These are phyloP conservation scores for Rhingia rostrata DNA, from an alignment of 2,888 invertebrate genomes.

Conservation along the genomic window DNA sequence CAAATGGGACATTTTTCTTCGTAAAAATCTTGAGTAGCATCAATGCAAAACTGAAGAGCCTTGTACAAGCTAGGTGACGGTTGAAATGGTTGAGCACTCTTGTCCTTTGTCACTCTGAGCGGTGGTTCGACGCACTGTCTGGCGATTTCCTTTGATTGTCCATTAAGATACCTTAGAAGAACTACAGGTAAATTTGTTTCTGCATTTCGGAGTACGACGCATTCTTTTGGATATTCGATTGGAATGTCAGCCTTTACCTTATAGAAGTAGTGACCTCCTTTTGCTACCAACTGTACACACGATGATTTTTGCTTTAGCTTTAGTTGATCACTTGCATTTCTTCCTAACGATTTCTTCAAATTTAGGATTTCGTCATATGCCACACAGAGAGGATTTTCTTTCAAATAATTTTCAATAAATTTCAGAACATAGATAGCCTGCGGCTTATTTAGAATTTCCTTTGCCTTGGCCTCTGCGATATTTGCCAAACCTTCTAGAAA, in stretches of 20 bases:
- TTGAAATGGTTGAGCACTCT: slow-evolving; percentile 84
- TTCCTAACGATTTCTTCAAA: slow-evolving; percentile 84
- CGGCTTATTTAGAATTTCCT: slow-evolving; percentile 85
- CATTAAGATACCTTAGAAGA: slow-evolving; percentile 86
- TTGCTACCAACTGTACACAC: slow-evolving; percentile 84
- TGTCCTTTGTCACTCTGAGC: slow-evolving; percentile 83
- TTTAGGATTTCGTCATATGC: slow-evolving; percentile 88
- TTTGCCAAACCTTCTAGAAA: slow-evolving; percentile 86
- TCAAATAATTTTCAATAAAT: slow-evolving; percentile 86
- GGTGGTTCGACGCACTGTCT: slow-evolving; percentile 88
- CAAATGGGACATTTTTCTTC: slow-evolving; percentile 87
- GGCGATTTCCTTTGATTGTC: slow-evolving; percentile 87
- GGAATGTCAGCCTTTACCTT: slow-evolving; percentile 86
- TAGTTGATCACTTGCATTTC: slow-evolving; percentile 84
- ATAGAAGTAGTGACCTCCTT: slow-evolving; percentile 86
- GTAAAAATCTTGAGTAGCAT: slow-evolving; percentile 86
- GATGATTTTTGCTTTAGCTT: slow-evolving; percentile 88
- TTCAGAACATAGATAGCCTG: slow-evolving; percentile 85
- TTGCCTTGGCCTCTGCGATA: slow-evolving; percentile 86
- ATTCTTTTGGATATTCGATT: slow-evolving; percentile 86
- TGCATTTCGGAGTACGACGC: slow-evolving; percentile 83
- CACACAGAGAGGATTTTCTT: slow-evolving; percentile 88
- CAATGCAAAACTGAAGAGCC: slow-evolving; percentile 85
- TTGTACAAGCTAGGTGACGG: slow-evolving; percentile 86
- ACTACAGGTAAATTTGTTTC: slow-evolving; percentile 87